A percentile compares a stretch with the other conserved stretches of the same genome.
These are phyloP conservation scores for Matsumurasca onukii DNA, from an alignment of 1,140 invertebrate genomes.

Conservation along the genomic window DNA sequence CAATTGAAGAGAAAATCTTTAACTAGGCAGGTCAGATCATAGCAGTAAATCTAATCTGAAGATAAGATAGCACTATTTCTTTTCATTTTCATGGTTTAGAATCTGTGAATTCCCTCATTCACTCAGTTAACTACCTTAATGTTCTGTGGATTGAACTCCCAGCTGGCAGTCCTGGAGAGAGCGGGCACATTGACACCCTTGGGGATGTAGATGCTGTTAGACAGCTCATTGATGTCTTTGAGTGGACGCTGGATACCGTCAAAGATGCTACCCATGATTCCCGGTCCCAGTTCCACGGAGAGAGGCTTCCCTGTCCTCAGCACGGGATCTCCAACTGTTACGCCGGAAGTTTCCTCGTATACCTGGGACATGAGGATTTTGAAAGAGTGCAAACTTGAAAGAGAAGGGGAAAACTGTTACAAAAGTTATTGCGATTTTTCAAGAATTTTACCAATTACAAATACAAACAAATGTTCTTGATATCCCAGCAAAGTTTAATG, in stretches of 20 bases:
- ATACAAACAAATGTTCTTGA: no score
- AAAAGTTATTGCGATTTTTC: no score
- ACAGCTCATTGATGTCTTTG: conserved; percentile 93
- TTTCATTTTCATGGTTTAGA: no score
- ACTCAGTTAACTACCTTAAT: conserved; percentile 82
- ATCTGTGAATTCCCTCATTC: no score
- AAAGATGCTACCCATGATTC: conserved; percentile 98
- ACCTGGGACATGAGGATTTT: conserved; percentile 58
- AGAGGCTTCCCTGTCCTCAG: conserved; percentile 96
- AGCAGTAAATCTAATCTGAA: no score
- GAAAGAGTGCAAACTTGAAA: no score
- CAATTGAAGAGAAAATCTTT: no score
- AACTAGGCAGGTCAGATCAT: no score
- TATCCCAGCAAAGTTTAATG: no score
- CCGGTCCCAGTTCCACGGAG: conserved; percentile 98
- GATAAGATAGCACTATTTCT: no score
- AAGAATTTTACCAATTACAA: no score
- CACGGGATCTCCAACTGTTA: conserved; percentile 99
- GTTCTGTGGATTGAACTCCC: conserved; percentile 92
- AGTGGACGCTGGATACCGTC: conserved; percentile 99
- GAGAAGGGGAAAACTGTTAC: no score
- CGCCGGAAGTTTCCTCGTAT: conserved; percentile 99
- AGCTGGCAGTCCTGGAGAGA: conserved; percentile 76
- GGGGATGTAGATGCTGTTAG: conserved; percentile 97
- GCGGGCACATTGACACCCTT: conserved; percentile 96